A percentile compares a stretch with the other conserved stretches of the same genome.
These are phyloP conservation scores for Chelonia mydas DNA, from an alignment of 2,797 vertebrate species.

Conservation along the genomic window DNA sequence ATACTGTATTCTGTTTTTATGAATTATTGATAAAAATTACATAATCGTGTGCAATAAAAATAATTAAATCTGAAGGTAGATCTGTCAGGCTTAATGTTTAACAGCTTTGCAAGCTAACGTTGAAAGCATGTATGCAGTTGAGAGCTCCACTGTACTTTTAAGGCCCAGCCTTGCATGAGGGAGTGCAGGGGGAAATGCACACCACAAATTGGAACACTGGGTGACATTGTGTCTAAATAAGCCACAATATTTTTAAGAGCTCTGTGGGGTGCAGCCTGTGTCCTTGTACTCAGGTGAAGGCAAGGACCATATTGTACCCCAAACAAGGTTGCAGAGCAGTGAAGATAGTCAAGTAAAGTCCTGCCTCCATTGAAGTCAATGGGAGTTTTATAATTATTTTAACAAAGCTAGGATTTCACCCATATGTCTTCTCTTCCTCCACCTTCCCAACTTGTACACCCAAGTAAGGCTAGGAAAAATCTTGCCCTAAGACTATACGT, in stretches of 20 bases:
- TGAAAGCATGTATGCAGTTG: neutral
- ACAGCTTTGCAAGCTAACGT: fast-evolving
- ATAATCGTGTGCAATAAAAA: neutral
- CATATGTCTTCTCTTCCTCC: neutral
- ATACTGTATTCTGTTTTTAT: neutral
- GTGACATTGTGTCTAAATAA: neutral
- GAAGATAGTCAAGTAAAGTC: neutral
- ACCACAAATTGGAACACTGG: neutral
- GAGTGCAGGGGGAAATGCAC: neutral
- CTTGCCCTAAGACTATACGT: neutral
- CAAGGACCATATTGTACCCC: fast-evolving
- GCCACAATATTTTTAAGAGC: fast-evolving
- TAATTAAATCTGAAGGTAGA: neutral
- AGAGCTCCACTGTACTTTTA: neutral
- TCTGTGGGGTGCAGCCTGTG: neutral
- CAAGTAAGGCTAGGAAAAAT: neutral
- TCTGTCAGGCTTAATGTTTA: neutral
- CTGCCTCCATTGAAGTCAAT: neutral
- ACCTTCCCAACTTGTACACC: neutral
- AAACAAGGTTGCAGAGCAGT: neutral
- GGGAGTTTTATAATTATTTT: neutral
- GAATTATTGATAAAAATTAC: neutral
- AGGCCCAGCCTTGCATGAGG: neutral
- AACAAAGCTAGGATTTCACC: neutral
- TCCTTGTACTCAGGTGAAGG: neutral